phyloP scores from a whole-genome alignment of 2,888 invertebrate species.

The Eupithecia subumbrata region DNA sequence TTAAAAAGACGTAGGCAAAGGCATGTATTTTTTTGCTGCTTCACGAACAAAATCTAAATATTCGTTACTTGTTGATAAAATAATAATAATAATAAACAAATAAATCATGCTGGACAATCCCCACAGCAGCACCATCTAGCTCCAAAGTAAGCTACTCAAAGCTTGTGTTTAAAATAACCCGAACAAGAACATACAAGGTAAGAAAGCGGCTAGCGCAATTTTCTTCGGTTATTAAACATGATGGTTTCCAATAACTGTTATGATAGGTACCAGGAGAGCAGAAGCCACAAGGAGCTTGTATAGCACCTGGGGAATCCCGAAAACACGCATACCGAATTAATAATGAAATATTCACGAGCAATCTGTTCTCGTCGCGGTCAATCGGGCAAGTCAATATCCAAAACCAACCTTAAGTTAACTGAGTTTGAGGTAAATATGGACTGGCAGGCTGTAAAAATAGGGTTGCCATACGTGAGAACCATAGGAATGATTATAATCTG shows the following conservation, averaged over 20 bases:
- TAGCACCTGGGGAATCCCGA: slow-evolving; percentile 27
- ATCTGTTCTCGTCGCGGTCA: slow-evolving; percentile 57
- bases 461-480: slow-evolving; percentile 40
- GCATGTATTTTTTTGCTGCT: not conserved
- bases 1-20: not conserved
- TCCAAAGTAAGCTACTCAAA: too few relatives aligned
- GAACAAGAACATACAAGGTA: not conserved
- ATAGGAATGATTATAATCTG: slow-evolving; percentile 70
- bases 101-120: too few relatives aligned
- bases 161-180: too few relatives aligned
- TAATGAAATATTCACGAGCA: slow-evolving; percentile 70
- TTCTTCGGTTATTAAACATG: not conserved
- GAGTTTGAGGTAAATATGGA: slow-evolving; percentile 45
- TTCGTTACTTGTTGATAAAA: not conserved
- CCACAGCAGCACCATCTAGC: too few relatives aligned
- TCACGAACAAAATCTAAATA: not conserved
- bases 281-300: slow-evolving; percentile 30
- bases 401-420: slow-evolving; percentile 43
- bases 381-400: slow-evolving; percentile 20
- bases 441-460: slow-evolving; percentile 18
- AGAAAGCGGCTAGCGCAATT: too few relatives aligned
- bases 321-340: slow-evolving; percentile 49
- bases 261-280: slow-evolving; percentile 33
- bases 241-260: slow-evolving; percentile 11
- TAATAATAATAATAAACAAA: too few relatives aligned